These are phyloP conservation scores for Guaruba guarouba DNA, from an alignment of 2,113 vertebrate species.

Conservation along the genomic window DNA sequence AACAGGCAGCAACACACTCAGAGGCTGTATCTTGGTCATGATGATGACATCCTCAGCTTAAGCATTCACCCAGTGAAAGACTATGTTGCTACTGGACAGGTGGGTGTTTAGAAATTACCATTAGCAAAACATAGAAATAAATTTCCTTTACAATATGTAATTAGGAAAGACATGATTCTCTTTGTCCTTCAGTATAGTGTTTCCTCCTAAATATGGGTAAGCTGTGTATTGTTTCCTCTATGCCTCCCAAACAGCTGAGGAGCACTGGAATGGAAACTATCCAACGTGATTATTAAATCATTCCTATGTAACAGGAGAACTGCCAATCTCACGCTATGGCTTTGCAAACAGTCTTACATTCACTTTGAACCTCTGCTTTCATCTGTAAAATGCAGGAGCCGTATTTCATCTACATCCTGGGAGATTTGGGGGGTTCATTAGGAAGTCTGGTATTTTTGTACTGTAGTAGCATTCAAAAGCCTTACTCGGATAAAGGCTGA, in stretches of 20 bases:
- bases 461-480: not conserved
- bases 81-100: constrained; percentile 91
- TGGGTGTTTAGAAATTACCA: constrained; percentile 20
- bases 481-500: not conserved
- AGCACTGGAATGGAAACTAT: not conserved
- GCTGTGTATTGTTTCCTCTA: not conserved
- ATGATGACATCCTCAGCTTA: constrained; percentile 93
- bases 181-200: not conserved
- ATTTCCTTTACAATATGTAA: not conserved
- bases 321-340: not conserved
- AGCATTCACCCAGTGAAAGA: constrained; percentile 92
- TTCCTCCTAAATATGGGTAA: not conserved
- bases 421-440: not conserved
- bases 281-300: not conserved
- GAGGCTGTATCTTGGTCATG: constrained; percentile 92
- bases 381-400: not conserved
- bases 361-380: not conserved
- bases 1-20: constrained; percentile 89
- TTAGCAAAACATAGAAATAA: not conserved
- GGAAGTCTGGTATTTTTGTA: not conserved
- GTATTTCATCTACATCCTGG: not conserved
- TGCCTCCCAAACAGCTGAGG: not conserved
- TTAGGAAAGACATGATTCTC: not conserved
- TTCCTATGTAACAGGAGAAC: not conserved
- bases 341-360: not conserved